Conservation (phyloP, 2,113 vertebrate species). For the Semicossyphus pulcher region DNA sequence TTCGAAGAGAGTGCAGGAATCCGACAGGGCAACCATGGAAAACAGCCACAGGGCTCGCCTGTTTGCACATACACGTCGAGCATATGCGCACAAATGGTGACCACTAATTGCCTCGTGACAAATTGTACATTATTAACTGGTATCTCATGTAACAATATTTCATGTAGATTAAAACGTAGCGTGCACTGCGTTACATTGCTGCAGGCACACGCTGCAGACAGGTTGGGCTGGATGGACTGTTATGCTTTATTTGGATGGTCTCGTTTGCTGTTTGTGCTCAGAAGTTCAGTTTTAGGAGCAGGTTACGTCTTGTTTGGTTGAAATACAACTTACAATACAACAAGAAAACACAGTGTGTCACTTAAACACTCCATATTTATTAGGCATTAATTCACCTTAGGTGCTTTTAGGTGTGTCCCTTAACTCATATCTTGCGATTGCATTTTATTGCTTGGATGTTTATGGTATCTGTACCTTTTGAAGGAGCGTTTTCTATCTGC, state of each 20-base stretch:
- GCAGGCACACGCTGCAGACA: slow-evolving; percentile 28
- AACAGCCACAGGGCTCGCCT: slow-evolving; percentile 2
- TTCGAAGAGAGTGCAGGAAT: slow-evolving; percentile 31
- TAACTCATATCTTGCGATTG: background rate
- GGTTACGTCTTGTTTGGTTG: background rate
- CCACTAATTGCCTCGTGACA: background rate
- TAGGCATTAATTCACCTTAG: background rate
- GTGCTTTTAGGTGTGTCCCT: background rate
- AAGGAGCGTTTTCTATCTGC: background rate
- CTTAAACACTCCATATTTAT: background rate
- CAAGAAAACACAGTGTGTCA: background rate
- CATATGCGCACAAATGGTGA: background rate
- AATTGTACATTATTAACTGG: background rate
- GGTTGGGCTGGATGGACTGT: slow-evolving; percentile 8
- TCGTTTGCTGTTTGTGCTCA: background rate
- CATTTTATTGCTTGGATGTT: background rate
- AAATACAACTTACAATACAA: slow-evolving; percentile 5
- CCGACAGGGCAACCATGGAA: slow-evolving; percentile 39
- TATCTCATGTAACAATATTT: background rate
- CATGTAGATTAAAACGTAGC: slow-evolving; percentile 2
- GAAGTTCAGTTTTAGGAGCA: slow-evolving; percentile 1
- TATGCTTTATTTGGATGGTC: background rate
- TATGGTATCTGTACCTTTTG: background rate
- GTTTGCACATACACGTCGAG: background rate
- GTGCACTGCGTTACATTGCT: slow-evolving; percentile 10